These are phyloP conservation scores for Eumaeus atala DNA, from an alignment of 1,140 invertebrate species.

Conservation along the genomic window DNA sequence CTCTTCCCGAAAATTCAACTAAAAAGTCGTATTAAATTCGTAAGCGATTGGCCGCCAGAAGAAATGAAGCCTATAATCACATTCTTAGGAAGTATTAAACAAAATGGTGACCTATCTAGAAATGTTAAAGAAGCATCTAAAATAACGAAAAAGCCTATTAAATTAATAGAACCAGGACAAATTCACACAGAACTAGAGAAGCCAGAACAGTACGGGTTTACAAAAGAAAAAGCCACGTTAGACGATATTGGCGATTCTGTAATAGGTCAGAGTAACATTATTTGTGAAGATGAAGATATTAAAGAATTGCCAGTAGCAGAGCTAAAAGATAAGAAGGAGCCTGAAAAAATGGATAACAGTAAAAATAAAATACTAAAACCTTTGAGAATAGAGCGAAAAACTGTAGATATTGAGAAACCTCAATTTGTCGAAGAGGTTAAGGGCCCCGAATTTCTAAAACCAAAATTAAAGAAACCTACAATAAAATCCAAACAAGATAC, in stretches of 20 bases:
- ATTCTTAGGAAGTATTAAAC: constrained; percentile 72
- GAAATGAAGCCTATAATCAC: constrained; percentile 70
- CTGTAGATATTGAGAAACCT: constrained; percentile 45
- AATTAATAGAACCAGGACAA: constrained; percentile 64
- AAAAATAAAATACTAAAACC: constrained; percentile 45
- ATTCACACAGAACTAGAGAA: constrained; percentile 76
- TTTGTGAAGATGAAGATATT: constrained; percentile 1
- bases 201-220: constrained; percentile 62
- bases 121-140: constrained; percentile 81
- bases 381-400: constrained; percentile 59
- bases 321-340: background rate
- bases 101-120: constrained; percentile 80
- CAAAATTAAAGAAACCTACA: constrained; percentile 79
- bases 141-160: constrained; percentile 77
- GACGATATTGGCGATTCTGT: constrained; percentile 15
- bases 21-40: constrained; percentile 77
- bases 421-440: constrained; percentile 58
- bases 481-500: constrained; percentile 70
- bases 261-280: constrained; percentile 11
- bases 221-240: constrained; percentile 29
- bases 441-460: constrained; percentile 75
- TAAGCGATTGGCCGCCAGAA: constrained; percentile 77
- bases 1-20: constrained; percentile 79
- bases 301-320: background rate
- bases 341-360: constrained; percentile 1